phyloP scores from a whole-genome alignment of 2,113 vertebrate species.

The Lota lota region DNA sequence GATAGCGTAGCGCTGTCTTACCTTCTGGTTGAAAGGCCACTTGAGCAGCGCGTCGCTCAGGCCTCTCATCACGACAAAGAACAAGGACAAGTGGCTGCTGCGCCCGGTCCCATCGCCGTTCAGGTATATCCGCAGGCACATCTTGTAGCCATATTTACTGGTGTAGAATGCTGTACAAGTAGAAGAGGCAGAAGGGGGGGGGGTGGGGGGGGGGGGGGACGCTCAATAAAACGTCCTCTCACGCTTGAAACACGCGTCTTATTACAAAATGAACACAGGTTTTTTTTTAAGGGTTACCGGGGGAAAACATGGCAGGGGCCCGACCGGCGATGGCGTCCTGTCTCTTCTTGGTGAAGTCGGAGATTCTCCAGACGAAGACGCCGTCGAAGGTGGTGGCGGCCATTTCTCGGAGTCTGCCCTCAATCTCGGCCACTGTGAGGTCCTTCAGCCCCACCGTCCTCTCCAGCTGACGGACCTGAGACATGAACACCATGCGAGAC shows the following conservation, averaged over 20 bases:
- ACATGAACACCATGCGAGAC: not conserved
- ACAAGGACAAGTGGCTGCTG: conserved; percentile 75
- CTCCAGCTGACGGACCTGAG: conserved; percentile 93
- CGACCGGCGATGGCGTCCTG: conserved; percentile 90
- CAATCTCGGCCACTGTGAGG: conserved; percentile 86
- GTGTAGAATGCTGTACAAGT: conserved; percentile 77
- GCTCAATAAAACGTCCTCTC: not conserved
- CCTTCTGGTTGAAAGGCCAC: conserved; percentile 76
- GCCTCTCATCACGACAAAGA: conserved; percentile 76
- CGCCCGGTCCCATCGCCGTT: conserved; percentile 79
- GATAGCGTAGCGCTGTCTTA: conserved; percentile 25
- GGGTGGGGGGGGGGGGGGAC: too few relatives aligned
- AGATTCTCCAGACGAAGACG: conserved; percentile 94
- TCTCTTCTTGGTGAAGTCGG: conserved; percentile 87
- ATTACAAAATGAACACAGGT: not conserved
- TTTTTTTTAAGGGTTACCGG: conserved; percentile 73
- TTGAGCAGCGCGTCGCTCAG: conserved; percentile 73
- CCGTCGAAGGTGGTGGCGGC: conserved; percentile 89
- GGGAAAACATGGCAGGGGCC: conserved; percentile 93
- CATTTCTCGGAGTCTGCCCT: conserved; percentile 83
- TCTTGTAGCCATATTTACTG: conserved; percentile 79
- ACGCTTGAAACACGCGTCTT: not conserved
- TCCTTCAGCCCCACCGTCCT: conserved; percentile 89
- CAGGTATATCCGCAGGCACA: conserved; percentile 79
- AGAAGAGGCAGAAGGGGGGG: not conserved